These are phyloP conservation scores for Hemiprocne comata DNA, from an alignment of 2,113 vertebrate genomes.

Conservation along the genomic window DNA sequence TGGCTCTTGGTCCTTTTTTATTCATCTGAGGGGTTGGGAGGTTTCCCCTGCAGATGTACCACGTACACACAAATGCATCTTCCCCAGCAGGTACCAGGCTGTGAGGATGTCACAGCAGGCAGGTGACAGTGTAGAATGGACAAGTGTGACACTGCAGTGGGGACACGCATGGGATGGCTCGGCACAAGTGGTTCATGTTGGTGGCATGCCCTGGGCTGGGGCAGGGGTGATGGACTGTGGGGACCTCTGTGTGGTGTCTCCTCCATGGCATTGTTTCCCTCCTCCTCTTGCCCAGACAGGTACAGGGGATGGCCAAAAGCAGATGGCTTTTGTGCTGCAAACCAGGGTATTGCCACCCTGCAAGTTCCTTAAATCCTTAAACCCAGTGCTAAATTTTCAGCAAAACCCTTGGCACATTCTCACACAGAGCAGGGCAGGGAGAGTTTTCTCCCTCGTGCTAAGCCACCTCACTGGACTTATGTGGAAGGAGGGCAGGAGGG, in stretches of 20 bases:
- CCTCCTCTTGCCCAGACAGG: neutral
- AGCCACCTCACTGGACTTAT: neutral
- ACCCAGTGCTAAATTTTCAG: neutral
- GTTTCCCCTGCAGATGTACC: neutral
- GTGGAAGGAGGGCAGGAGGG: neutral
- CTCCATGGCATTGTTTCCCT: neutral
- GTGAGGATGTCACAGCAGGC: neutral
- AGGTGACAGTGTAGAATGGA: neutral
- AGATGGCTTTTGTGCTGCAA: neutral
- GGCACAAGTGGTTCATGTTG: neutral
- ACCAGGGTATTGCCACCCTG: neutral
- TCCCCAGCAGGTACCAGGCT: fast-evolving
- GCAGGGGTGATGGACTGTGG: neutral
- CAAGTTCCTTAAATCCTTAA: neutral
- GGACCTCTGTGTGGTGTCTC: neutral
- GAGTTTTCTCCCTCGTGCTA: neutral
- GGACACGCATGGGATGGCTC: neutral
- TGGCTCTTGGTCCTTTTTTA: neutral
- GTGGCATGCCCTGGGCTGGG: neutral
- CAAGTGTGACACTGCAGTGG: neutral
- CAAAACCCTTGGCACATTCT: neutral
- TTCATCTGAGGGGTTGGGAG: neutral
- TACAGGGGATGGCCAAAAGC: neutral
- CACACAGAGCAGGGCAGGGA: neutral
- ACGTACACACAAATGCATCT: fast-evolving